Evolutionary conservation across 2,888 invertebrate genomes (phyloP).

Genomic region (Euzophera pinguis): DNA sequence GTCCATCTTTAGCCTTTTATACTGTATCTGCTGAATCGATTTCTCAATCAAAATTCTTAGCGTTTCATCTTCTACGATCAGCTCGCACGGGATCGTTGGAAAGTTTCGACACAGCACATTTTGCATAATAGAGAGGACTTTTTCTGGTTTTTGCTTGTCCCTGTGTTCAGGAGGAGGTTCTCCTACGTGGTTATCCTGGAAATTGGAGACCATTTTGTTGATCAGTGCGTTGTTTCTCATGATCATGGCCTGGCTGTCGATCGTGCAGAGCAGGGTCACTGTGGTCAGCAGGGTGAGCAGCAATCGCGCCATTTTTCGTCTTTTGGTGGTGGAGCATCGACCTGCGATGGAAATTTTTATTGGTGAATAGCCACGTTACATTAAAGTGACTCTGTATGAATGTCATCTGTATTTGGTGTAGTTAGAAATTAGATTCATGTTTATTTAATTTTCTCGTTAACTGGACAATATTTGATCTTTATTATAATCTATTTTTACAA

Average conservation of each 20-base stretch:
- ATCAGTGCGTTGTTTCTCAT: constrained; percentile 64
- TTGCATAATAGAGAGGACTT: constrained; percentile 53
- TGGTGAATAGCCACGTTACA: neutral
- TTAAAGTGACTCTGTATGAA: too few species aligned
- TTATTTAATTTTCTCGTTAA: too few species aligned
- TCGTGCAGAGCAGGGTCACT: constrained; percentile 14
- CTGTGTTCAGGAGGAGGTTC: constrained; percentile 17
- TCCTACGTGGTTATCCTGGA: constrained; percentile 46
- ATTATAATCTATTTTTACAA: too few species aligned
- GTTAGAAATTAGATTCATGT: too few species aligned
- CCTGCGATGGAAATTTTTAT: neutral
- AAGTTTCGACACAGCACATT: constrained; percentile 63
- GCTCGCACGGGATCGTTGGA: constrained; percentile 56
- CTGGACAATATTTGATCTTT: too few species aligned
- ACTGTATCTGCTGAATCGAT: constrained; percentile 58
- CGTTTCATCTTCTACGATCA: constrained; percentile 52
- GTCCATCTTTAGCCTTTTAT: constrained; percentile 45
- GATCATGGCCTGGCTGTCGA: constrained; percentile 37
- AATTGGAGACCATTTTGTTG: constrained; percentile 62
- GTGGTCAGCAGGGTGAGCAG: constrained; percentile 11
- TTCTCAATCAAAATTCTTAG: constrained; percentile 50
- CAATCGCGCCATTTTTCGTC: neutral
- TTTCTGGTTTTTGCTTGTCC: constrained; percentile 22
- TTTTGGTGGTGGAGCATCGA: constrained; percentile 18
- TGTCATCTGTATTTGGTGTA: too few species aligned